Base-by-base conservation (phyloP, 2,797 vertebrate genomes). In the Sardinella longiceps region DNA sequence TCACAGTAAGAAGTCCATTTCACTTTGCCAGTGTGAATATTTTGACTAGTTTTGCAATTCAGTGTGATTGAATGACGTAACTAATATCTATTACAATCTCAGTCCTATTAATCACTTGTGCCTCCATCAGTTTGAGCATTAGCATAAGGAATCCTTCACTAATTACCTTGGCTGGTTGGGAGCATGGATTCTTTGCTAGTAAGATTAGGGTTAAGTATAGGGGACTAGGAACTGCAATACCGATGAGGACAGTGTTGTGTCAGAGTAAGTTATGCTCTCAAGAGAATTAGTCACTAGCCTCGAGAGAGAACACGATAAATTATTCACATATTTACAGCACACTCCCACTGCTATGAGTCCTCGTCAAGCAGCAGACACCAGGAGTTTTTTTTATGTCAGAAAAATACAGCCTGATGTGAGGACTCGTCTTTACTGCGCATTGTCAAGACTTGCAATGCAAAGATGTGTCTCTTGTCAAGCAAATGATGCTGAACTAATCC, bases 291-390 rank as follows among this genome's bases (percentile, higher is more conserved):
- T 37, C 58, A 60, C 80, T 60, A 5, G 50, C 58, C 82, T 89
- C 84, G 85, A 84, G 89, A 84, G 89, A 82, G 85, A 86, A 82
- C 85, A 84, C 87, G 86, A 88, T 88, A 58, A 89, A 90, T 87
- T 88, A 90, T 89, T 91, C 84, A 89, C 60, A 66, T 60, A 14
- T 81, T 14, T 81, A 30, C 70, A 83, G 81, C 1, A 20, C 46
- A 83, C 70, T 50, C 66, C 83, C 82, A 58, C 48, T 37, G 14
- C 37, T 56, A 77, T 80, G 43, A 81, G 33, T 11, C 81, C 25
- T 28, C 58, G 5, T 63, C 25, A 63, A 63, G 58, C 58, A 28
- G 25, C 11, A 63, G 25, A 28, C 25, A 28, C 9, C n/a, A 53
- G 3, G 3, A 20, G 1, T 20, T 1, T 2, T 50, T 2, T 50